These are phyloP conservation scores for Myrmophylax atrothorax DNA, from an alignment of 2,113 vertebrate genomes.

Conservation along the genomic window DNA sequence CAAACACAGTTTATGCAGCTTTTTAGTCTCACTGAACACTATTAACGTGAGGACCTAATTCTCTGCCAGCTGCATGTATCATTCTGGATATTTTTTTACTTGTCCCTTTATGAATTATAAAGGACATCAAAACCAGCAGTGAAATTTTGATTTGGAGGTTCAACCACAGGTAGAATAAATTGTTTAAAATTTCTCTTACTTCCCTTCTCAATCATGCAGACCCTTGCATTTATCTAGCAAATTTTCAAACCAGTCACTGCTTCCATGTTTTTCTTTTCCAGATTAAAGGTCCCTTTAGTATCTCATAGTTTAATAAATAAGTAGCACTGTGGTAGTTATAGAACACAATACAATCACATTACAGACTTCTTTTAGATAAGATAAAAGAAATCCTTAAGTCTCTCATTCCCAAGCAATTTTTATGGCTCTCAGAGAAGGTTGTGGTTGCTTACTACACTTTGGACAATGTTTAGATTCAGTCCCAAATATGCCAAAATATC, in stretches of 20 bases:
- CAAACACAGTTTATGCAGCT: neutral
- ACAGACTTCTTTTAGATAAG: neutral
- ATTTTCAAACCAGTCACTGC: neutral
- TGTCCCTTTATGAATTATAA: fast-evolving
- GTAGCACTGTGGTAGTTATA: neutral
- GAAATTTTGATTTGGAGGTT: neutral
- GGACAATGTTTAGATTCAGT: neutral
- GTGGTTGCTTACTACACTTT: neutral
- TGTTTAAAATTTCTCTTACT: neutral
- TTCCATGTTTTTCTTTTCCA: neutral
- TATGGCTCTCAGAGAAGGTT: neutral
- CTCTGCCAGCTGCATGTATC: neutral
- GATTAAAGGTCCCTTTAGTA: neutral
- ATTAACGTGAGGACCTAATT: neutral
- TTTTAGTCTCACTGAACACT: neutral
- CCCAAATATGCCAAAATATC: neutral
- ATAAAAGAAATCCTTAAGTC: neutral
- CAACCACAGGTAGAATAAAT: neutral
- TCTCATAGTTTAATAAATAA: neutral
- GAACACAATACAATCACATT: neutral
- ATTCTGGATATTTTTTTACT: neutral
- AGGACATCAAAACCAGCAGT: neutral
- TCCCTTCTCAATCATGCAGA: neutral
- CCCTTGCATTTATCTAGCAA: neutral
- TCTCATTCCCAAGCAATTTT: neutral